Evolutionary conservation across 2,797 vertebrate genomes (phyloP).

Genomic region (Ctenochaetus hawaiiensis): DNA sequence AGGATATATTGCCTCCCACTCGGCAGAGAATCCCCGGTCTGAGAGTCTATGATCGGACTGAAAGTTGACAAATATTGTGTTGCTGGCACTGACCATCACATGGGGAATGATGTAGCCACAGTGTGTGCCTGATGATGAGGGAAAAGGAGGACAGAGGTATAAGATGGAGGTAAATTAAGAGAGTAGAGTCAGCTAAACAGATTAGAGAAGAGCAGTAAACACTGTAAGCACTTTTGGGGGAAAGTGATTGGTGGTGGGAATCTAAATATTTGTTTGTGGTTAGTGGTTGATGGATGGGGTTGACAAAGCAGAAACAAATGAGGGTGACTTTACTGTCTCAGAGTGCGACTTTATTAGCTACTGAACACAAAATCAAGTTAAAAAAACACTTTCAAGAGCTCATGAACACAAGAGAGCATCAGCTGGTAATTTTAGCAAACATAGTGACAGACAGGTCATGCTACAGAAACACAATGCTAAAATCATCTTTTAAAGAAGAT

Average conservation of each 20-base stretch:
- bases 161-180: slow-evolving; percentile 23
- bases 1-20: slow-evolving; percentile 85
- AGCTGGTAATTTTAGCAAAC: neutral
- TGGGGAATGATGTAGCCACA: slow-evolving; percentile 84
- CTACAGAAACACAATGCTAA: neutral
- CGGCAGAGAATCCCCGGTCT: slow-evolving; percentile 84
- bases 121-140: slow-evolving; percentile 74
- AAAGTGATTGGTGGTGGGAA: neutral
- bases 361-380: slow-evolving; percentile 2
- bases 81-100: slow-evolving; percentile 80
- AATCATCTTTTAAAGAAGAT: neutral
- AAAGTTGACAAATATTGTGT: slow-evolving; percentile 81
- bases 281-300: slow-evolving; percentile 12
- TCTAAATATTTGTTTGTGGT: neutral
- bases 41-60: slow-evolving; percentile 83
- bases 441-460: neutral
- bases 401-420: neutral
- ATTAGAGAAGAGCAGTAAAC: slow-evolving; percentile 3
- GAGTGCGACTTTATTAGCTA: slow-evolving; percentile 8
- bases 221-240: neutral
- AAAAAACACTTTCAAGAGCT: neutral
- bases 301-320: slow-evolving; percentile 8
- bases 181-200: neutral
- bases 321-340: slow-evolving; percentile 25
- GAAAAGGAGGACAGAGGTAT: slow-evolving; percentile 5